Base-by-base conservation (phyloP, 92 coral and sea anemone genomes). In the Palythoa heliodiscus region DNA sequence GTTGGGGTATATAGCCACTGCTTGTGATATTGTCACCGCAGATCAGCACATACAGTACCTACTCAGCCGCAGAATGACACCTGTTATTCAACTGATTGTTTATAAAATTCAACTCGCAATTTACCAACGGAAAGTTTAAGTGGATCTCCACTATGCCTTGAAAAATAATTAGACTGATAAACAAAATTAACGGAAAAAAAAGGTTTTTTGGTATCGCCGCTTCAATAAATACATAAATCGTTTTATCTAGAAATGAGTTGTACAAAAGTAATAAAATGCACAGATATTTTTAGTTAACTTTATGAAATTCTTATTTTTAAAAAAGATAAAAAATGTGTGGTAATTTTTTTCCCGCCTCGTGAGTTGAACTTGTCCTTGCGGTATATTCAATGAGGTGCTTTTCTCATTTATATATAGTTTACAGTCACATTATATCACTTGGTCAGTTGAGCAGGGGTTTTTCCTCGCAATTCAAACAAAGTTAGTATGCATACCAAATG, bases 91-190 rank as follows among this genome's bases (percentile, higher is more conserved):
- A 10, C 35, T n/a, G n/a, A 63, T 63, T 63, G 69, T 63, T 63
- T 63, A 63, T 35, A 63, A 63, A 63, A n/a, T n/a, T 9, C 69
- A n/a, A 63, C 35, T 63, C 69, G 69, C 69, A 63, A n/a, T 63
- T 63, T 63, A 63, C 69, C 69, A 63, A 63, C 69, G 69, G 69
- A 63, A 63, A 63, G 69, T 19, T 63, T 63, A 63, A 63, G 69
- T 63, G 35, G 22, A 22, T 19, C 22, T 5, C 35, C 10, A 63
- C 69, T n/a, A 29, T 29, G 69, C 69, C 9, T 22, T 23, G 35
- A 63, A 19, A 63, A 63, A 63, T 63, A 63, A 63, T 63, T 63
- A 63, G 69, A 63, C 69, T 63, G 11, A 63, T 15, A 63, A 63
- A 63, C 20, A 17, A 60, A 60, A 1, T 4, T n/a, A 17, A 16